Evolutionary conservation across 2,888 invertebrate species (phyloP), one percentile per base, ranked within the genome.

Genomic region (Aspidiotus destructor): DNA sequence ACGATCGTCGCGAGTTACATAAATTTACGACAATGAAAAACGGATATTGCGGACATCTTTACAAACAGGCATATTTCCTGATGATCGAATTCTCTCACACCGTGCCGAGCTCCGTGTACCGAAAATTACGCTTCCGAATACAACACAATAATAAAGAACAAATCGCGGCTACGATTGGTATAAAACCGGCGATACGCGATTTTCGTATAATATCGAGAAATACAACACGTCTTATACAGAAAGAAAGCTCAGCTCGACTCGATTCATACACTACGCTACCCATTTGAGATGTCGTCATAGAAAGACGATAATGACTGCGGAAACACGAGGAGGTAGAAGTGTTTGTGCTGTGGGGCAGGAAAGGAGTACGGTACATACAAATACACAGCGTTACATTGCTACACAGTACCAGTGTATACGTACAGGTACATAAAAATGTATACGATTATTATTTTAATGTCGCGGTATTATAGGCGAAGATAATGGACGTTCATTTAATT

Each of bases 51-150:
- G 63, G 63, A 53, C 28, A 63, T 63, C 63, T 63, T 62, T 52
- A 48, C 62, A 63, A 63, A 63, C 63, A 63, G 63, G 53, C 63
- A 63, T 63, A 28, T 63, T 63, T 63, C 63, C 63, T 63, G 63
- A n/a, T 53, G 16, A 54, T 52, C 63, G 48, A 48, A 48, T 48
- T 63, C 48, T 63, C 63, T 63, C 55, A 54, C 54, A 60, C 53
- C 53, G 63, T 28, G 28, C 28, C 41, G n/a, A 40, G 41, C 48
- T 40, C n/a, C 63, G 63, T 63, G 17, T 16, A 40, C 11, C 60
- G 58, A 28, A 60, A 13, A 40, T 60, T 60, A 41, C 41, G 41
- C 28, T 41, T 15, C n/a, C 40, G 60, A 60, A 17, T 57, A 57
- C 57, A 11, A 57, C 57, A 16, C 57, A 16, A 57, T 57, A 15